Evolutionary conservation across 1,140 invertebrate genomes (phyloP).

Genomic region (Tyrophagus putrescentiae): DNA sequence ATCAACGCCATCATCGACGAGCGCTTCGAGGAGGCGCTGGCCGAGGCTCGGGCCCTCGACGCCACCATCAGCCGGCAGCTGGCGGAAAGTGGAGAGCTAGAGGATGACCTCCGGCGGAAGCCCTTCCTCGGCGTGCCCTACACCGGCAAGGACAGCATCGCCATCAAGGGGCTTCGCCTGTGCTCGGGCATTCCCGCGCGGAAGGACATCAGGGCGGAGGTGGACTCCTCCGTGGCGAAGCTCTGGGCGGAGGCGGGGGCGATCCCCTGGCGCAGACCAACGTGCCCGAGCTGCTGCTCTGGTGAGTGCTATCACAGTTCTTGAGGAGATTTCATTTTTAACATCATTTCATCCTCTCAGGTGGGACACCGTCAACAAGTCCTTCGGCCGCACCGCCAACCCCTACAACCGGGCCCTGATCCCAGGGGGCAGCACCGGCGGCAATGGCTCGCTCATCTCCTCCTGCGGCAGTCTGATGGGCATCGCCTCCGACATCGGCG

Average conservation of each 20-base stretch:
- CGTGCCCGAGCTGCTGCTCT: conserved; percentile 63
- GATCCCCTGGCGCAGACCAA: conserved; percentile 59
- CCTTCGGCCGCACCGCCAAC: conserved; percentile 18
- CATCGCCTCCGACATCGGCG: conserved; percentile 87
- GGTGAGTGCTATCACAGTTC: conserved; percentile 45
- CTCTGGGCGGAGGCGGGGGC: conserved; percentile 50
- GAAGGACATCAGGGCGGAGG: conserved; percentile 41
- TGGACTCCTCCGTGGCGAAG: conserved; percentile 51
- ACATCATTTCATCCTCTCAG: background rate
- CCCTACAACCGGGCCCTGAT: conserved; percentile 19
- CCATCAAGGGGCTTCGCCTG: conserved; percentile 22
- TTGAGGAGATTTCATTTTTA: background rate
- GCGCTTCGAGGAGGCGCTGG: conserved; percentile 54
- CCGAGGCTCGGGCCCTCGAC: conserved; percentile 55
- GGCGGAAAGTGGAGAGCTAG: background rate
- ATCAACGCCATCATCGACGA: conserved; percentile 67
- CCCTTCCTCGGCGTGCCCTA: conserved; percentile 27
- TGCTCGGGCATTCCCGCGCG: conserved; percentile 4
- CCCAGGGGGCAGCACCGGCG: conserved; percentile 42
- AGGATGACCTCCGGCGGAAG: conserved; percentile 20
- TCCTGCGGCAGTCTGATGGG: conserved; percentile 67
- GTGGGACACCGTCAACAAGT: conserved; percentile 17
- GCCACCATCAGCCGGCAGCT: conserved; percentile 46
- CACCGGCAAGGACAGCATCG: conserved; percentile 25
- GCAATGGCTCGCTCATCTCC: conserved; percentile 43